Base-by-base conservation (phyloP, 2,113 vertebrate genomes). In the Erythrocercus mccallii region DNA sequence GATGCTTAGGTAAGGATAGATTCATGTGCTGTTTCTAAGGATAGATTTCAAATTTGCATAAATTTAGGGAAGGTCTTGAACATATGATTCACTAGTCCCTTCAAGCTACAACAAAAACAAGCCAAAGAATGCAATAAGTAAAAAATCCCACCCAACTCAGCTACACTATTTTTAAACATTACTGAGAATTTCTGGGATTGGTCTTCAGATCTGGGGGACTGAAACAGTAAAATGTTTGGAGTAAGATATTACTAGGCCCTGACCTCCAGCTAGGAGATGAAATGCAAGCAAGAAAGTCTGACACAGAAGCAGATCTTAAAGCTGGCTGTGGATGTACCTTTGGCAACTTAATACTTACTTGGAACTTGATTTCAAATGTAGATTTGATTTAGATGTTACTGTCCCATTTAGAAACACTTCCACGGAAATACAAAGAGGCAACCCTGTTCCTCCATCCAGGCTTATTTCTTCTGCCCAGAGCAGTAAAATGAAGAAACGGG, bases 121-220 rank as follows among this genome's bases (percentile, higher is more conserved):
- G 25, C 12, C 10, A 66, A 78, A 0, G 0, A 54, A 33, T 5
- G 3, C 57, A 57, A 60, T 38, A 12, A 33, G 50, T 33, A 20
- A 58, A 31, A 37, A 35, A 2, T n/a, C 0, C 1, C 12, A 48
- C 5, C 4, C 38, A 50, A 71, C 10, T 45, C n/a, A 15, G 2
- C 6, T 33, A 37, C 12, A 30, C 7, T 77, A 9, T 31, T 80
- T 76, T 76, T n/a, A 69, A 65, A 6, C 6, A 31, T 40, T 48
- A 50, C 5, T 51, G 21, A 79, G 16, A 69, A 53, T 37, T 91
- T 38, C 33, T 78, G 28, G 47, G 10, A 7, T 22, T 38, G 8
- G 4, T 70, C 11, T 58, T 47, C 6, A 4, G 16, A 22, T 11
- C 10, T 51, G 30, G 21, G 78, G 17, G 12, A 2, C 1, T 64